phyloP scores from a whole-genome alignment of 2,113 vertebrate genomes.

The Ophthalmotilapia sp. region DNA sequence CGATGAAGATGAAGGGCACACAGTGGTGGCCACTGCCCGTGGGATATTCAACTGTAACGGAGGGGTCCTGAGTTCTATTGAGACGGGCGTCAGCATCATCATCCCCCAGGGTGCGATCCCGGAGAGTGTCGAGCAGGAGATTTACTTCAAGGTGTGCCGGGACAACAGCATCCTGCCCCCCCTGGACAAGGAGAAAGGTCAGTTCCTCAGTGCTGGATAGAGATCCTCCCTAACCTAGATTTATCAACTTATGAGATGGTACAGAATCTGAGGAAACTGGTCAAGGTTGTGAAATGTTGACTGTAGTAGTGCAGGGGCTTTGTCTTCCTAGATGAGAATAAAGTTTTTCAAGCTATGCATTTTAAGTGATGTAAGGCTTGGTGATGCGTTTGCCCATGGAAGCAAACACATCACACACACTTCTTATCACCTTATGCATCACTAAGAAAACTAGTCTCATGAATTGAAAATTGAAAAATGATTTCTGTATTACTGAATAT shows the following conservation, averaged over 20 bases:
- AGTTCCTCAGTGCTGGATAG: neutral
- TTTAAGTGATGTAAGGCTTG: neutral
- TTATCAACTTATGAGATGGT: neutral
- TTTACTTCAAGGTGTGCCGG: constrained; percentile 99
- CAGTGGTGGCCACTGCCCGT: constrained; percentile 93
- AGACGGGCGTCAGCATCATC: constrained; percentile 98
- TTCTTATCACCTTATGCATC: neutral
- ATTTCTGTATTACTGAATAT: neutral
- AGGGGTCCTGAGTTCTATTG: constrained; percentile 94
- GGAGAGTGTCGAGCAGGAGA: constrained; percentile 94
- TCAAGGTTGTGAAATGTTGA: neutral
- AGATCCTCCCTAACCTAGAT: neutral
- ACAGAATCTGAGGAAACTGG: neutral
- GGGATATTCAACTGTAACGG: constrained; percentile 96
- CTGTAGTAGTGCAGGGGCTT: neutral
- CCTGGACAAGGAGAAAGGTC: constrained; percentile 98
- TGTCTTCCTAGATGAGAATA: neutral
- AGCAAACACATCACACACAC: neutral
- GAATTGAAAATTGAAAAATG: neutral
- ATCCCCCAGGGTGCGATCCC: constrained; percentile 98
- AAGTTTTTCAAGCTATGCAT: neutral
- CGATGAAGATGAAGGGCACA: constrained; percentile 95
- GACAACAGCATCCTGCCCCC: constrained; percentile 98
- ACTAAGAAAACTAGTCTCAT: neutral
- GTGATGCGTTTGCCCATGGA: neutral